Evolutionary conservation across 1,140 invertebrate genomes (phyloP).

Genomic region (Bombus turneri): DNA sequence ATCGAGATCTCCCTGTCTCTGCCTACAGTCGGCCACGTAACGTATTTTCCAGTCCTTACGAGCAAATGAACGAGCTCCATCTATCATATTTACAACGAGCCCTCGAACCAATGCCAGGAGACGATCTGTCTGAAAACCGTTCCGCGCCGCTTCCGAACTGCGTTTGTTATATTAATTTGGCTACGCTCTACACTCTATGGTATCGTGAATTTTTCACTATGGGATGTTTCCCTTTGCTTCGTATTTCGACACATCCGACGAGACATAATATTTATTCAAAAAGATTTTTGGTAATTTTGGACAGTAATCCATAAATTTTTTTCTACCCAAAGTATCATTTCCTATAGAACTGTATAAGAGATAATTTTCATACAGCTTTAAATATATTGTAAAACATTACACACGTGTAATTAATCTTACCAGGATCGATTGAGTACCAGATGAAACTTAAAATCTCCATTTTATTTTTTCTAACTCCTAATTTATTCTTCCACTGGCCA

Average conservation of each 20-base stretch:
- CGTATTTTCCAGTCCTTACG: conserved; percentile 42
- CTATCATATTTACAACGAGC: conserved; percentile 39
- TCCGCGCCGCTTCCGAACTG: neutral
- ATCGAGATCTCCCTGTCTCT: neutral
- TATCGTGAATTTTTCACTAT: neutral
- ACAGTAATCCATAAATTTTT: no score
- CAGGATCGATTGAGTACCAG: fast-evolving
- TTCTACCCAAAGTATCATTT: no score
- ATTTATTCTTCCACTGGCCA: no score
- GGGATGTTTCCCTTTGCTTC: neutral
- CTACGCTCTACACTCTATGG: no score
- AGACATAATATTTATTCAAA: no score
- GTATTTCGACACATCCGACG: no score
- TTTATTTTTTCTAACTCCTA: no score
- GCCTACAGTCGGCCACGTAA: neutral
- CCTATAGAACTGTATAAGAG: fast-evolving
- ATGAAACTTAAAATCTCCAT: no score
- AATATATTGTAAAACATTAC: no score
- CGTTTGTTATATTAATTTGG: conserved; percentile 26
- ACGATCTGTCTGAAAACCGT: conserved; percentile 16
- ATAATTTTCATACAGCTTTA: no score
- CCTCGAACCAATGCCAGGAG: neutral
- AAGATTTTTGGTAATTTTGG: no score
- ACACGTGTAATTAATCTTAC: no score
- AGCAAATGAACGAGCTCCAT: conserved; percentile 37